Conservation (phyloP, 2,797 vertebrate genomes). For the Erithacus rubecula region DNA sequence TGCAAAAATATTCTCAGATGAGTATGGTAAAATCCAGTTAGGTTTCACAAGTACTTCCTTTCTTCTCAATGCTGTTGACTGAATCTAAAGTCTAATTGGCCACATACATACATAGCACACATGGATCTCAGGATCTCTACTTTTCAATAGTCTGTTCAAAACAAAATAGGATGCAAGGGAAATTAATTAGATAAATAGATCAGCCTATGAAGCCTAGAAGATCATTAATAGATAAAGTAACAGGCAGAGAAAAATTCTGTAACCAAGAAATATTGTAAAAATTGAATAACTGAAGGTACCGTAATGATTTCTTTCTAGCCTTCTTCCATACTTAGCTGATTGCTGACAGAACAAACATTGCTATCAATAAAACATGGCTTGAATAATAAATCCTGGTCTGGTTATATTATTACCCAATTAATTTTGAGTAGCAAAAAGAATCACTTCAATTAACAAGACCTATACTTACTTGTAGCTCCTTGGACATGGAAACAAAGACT, state of each 20-base stretch:
- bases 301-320: neutral
- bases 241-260: neutral
- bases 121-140: rapidly evolving
- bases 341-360: neutral
- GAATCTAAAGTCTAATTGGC: neutral
- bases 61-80: neutral
- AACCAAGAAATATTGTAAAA: neutral
- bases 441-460: neutral
- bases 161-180: neutral
- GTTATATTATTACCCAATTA: neutral
- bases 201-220: neutral
- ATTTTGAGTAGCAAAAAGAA: neutral
- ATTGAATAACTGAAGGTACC: neutral
- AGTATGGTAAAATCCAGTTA: neutral
- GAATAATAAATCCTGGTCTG: neutral
- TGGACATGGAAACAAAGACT: neutral
- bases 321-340: neutral
- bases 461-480: neutral
- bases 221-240: neutral
- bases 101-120: rapidly evolving
- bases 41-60: neutral
- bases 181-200: neutral
- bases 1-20: neutral
- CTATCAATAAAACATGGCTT: neutral
- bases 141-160: neutral